Base-by-base conservation (phyloP, 1,140 invertebrate species). In the Halesus radiatus region DNA sequence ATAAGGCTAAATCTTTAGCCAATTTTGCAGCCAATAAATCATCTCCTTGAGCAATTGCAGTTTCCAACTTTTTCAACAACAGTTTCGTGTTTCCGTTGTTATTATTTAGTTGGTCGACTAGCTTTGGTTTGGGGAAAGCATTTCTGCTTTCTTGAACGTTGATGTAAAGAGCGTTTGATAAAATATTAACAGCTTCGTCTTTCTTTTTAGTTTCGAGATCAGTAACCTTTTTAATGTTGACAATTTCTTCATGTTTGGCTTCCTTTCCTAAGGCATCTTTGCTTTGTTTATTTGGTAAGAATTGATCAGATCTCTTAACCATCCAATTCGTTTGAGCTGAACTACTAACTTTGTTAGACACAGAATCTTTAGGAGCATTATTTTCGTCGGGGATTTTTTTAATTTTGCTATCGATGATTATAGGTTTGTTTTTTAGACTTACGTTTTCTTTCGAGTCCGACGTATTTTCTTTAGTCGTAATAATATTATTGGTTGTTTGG, bases 1-100 rank as follows among this genome's bases (percentile, higher is more conserved):
- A 85, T 32, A 92, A 88, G 0, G 94, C 94, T 76, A 95, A 88
- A 86, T 95, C 93, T 84, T 92, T 92, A 3, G 94, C 94, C 26
- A 94, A 88, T 76, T 87, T 88, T 3, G 94, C 92, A 0, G 94
- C 94, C 82, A 92, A 89, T 26, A 91, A 89, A 87, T 94, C 91
- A 78, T 94, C 90, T 4, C 94, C 94, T 76, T 90, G 91, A 13
- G 92, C 90, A 80, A 95, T 95, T 0, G 94, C 92, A 2, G 87
- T 89, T 85, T 95, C 94, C 66, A 95, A 86, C 85, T 92, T 89
- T 84, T 89, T 90, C 80, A 94, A 85, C 53, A 94, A 86, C 85
- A 92, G 89, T 87, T 92, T 93, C 3, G 79, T 80, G 52, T 74
- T 83, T 18, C 37, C 76, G 64, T 45, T 58, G 16, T 54, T 26